A percentile compares a stretch with the other conserved stretches of the same genome.
These are phyloP conservation scores for Dromius quadrimaculatus DNA, from an alignment of 2,888 invertebrate species.

Conservation along the genomic window DNA sequence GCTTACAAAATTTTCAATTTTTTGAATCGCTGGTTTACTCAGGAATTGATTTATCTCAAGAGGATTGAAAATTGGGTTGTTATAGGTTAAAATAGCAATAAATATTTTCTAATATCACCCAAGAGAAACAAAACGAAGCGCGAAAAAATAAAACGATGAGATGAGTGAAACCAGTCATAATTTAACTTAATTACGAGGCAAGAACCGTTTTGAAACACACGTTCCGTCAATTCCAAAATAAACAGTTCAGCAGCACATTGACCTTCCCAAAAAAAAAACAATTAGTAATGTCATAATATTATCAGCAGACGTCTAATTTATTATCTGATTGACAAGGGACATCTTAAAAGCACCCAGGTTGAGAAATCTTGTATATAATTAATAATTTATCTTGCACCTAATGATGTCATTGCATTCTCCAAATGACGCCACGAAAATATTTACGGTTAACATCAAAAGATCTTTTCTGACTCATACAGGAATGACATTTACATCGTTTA, in stretches of 20 bases:
- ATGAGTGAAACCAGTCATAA: slow-evolving; percentile 13
- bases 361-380: no score
- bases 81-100: neutral
- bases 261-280: slow-evolving; percentile 8
- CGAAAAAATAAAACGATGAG: slow-evolving; percentile 9
- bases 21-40: no score
- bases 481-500: slow-evolving; percentile 33
- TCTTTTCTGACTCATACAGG: slow-evolving; percentile 14
- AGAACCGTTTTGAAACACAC: slow-evolving; percentile 27
- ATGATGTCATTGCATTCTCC: no score
- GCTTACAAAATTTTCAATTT: no score
- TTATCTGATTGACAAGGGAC: no score
- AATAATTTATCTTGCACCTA: no score
- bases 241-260: slow-evolving; percentile 3
- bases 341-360: no score
- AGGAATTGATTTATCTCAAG: no score
- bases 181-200: slow-evolving; percentile 26
- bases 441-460: slow-evolving; percentile 6
- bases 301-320: no score
- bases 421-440: no score
- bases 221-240: slow-evolving; percentile 26
- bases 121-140: neutral
- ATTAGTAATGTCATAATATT: no score
- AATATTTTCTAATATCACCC: neutral
- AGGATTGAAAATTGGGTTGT: no score